phyloP scores from a whole-genome alignment of 1,140 invertebrate species.

The Philopotamus ludificatus region DNA sequence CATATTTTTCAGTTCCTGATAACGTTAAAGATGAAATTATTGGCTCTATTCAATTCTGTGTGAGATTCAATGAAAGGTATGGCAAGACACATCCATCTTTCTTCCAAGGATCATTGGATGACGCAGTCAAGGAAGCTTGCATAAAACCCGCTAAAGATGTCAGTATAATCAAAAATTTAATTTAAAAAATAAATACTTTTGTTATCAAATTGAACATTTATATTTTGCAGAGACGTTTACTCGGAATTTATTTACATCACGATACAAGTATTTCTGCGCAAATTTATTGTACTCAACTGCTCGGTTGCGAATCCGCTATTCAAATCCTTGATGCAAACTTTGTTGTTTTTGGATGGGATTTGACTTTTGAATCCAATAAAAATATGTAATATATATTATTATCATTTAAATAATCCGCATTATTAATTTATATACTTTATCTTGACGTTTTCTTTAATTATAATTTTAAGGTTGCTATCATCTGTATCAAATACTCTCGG shows the following conservation, averaged over 20 bases:
- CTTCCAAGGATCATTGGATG: slow-evolving; percentile 85
- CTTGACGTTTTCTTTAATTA: background rate
- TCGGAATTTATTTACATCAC: slow-evolving; percentile 90
- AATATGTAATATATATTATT: slow-evolving; percentile 59
- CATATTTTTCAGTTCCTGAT: slow-evolving; percentile 75
- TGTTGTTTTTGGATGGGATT: slow-evolving; percentile 93
- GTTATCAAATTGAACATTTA: background rate
- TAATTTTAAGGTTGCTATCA: slow-evolving; percentile 60
- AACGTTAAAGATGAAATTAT: slow-evolving; percentile 81
- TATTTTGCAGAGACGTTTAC: background rate
- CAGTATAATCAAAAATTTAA: slow-evolving; percentile 43
- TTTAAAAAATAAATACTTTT: background rate
- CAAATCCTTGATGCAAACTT: slow-evolving; percentile 86
- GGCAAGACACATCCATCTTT: slow-evolving; percentile 84
- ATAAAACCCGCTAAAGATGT: slow-evolving; percentile 85
- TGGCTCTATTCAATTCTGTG: slow-evolving; percentile 82
- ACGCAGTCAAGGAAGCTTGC: slow-evolving; percentile 86
- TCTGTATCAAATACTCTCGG: slow-evolving; percentile 70
- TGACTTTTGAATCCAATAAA: slow-evolving; percentile 83
- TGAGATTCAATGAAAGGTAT: slow-evolving; percentile 79
- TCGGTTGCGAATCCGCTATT: slow-evolving; percentile 86
- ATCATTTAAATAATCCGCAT: too few species aligned
- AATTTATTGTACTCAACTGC: slow-evolving; percentile 92
- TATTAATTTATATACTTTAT: too few species aligned
- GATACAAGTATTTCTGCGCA: slow-evolving; percentile 90